Evolutionary conservation across 2,797 vertebrate species (phyloP), one percentile per base, ranked within the genome.

Genomic region (Hapalemur alaotrensis): DNA sequence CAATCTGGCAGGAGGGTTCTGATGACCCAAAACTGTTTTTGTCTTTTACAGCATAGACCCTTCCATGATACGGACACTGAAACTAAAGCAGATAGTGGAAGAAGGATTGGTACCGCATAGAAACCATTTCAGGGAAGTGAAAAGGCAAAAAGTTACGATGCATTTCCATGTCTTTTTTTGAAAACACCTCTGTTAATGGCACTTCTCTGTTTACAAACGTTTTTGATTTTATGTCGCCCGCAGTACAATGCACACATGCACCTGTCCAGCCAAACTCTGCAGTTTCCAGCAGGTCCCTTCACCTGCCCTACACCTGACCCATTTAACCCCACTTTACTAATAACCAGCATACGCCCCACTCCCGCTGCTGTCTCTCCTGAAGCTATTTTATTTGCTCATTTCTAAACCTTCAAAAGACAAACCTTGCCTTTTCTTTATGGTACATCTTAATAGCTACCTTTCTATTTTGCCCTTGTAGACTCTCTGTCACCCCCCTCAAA

Each of bases 301-400:
- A 6, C 30, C 13, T 1, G 10, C 54, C 13, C 14, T 25, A 5
- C 10, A 32, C 0, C 13, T 14, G 6, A 25, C 28, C 22, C 35
- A 0, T 22, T 3, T 28, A 38, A 3, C 1, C 43, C 22, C 43
- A n/a, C 63, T 23, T 6, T 18, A 25, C 48, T 4, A 22, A 30
- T 1, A 7, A 0, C 57, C 70, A 20, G 20, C 0, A 4, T 2
- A 6, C 13, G 17, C 22, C 14, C 4, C 0, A 0, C 13, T 1
- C 9, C 5, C 4, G 38, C 25, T 28, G 28, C 69, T 32, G 20
- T n/a, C 54, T 38, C 13, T 4, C 5, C 5, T 17, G 7, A 48
- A 20, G 2, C 57, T 46, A 2, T 54, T 72, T 41, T 5, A 7
- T 30, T 65, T 17, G 1, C 20, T n/a, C 1, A 32, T 63, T 41